Evolutionary conservation across 2,113 vertebrate species (phyloP).

Genomic region (Cololabis saira): DNA sequence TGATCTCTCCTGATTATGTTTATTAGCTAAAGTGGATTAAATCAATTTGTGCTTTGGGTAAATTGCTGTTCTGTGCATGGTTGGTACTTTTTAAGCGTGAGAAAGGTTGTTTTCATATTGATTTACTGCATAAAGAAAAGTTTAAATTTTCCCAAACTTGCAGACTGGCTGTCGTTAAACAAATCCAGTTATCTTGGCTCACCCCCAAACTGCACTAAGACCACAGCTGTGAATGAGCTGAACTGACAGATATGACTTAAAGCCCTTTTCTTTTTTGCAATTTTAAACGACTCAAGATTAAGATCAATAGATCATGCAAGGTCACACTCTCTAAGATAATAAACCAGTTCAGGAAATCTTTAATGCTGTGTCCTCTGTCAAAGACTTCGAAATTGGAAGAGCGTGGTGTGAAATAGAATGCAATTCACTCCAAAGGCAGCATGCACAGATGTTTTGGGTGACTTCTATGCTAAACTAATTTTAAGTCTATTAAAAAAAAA

Average conservation of each 20-base stretch:
- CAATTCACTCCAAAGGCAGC: neutral
- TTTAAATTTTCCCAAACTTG: constrained; percentile 65
- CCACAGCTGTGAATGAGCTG: constrained; percentile 27
- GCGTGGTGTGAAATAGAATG: constrained; percentile 6
- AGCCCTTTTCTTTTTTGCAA: constrained; percentile 37
- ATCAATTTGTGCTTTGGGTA: constrained; percentile 73
- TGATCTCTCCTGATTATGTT: constrained; percentile 51
- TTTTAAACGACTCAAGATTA: constrained; percentile 46
- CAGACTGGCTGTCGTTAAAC: constrained; percentile 47
- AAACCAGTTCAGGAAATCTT: constrained; percentile 18
- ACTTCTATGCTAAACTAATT: constrained; percentile 5
- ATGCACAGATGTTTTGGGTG: constrained; percentile 7
- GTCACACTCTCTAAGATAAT: constrained; percentile 42
- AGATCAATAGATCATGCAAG: constrained; percentile 52
- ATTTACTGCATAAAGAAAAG: constrained; percentile 62
- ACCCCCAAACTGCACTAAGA: constrained; percentile 37
- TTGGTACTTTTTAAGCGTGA: constrained; percentile 54
- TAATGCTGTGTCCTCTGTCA: constrained; percentile 21
- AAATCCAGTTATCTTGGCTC: constrained; percentile 61
- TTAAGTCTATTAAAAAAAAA: neutral
- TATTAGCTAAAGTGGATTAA: constrained; percentile 63
- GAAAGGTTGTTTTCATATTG: constrained; percentile 62
- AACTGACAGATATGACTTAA: constrained; percentile 53
- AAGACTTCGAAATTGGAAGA: constrained; percentile 21
- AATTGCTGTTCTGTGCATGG: constrained; percentile 74